Evolutionary conservation across 1,140 invertebrate species (phyloP).

Genomic region (Bombus breviceps): DNA sequence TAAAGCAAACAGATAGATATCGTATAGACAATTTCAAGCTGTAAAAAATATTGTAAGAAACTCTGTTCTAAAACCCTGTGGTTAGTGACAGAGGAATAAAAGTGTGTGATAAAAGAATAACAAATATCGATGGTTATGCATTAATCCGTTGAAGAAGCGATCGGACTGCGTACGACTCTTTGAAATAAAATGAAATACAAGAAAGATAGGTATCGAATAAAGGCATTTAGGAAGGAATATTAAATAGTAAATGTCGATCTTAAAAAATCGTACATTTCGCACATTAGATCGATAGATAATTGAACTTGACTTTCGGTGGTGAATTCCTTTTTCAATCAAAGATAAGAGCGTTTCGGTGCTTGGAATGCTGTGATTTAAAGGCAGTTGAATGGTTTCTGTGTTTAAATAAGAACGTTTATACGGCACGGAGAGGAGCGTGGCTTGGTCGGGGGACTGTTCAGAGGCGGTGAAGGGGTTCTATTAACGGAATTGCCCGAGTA

Average conservation of each 20-base stretch:
- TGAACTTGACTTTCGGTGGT: not conserved
- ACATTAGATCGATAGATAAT: too few relatives aligned
- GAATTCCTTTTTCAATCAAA: not conserved
- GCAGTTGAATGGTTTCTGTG: not conserved
- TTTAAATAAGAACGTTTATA: slow-evolving; percentile 6
- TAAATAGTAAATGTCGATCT: not conserved
- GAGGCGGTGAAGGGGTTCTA: not conserved
- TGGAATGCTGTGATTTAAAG: not conserved
- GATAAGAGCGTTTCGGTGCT: not conserved
- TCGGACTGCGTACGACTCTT: too few relatives aligned
- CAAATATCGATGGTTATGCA: not conserved
- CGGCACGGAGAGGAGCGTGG: not conserved
- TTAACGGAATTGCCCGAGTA: slow-evolving; percentile 1
- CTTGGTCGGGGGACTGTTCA: not conserved
- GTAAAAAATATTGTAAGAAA: too few relatives aligned
- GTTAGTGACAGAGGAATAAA: too few relatives aligned
- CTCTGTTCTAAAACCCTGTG: too few relatives aligned
- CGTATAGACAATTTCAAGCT: too few relatives aligned
- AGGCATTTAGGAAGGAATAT: too few relatives aligned
- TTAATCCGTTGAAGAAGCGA: not conserved
- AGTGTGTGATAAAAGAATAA: too few relatives aligned
- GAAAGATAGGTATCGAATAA: not conserved
- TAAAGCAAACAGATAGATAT: not conserved
- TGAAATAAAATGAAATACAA: not conserved
- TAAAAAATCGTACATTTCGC: not conserved